Evolutionary conservation across 2,888 invertebrate genomes (phyloP).

Genomic region (Drosophila pseudotakahashii): DNA sequence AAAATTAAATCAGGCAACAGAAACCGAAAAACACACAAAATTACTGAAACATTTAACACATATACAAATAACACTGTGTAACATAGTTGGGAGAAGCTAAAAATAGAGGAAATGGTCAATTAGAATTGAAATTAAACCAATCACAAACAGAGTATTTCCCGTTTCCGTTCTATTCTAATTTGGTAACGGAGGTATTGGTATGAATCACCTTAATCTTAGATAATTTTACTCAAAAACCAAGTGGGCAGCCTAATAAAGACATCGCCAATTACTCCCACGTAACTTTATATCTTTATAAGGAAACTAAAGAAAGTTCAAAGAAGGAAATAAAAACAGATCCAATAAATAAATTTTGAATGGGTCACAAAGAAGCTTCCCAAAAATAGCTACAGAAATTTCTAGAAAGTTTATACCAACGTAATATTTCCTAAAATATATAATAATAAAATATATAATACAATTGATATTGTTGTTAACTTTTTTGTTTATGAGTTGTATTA

Average conservation of each 20-base stretch:
- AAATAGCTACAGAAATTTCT: no score
- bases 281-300: neutral
- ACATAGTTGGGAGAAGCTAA: neutral
- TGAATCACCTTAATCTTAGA: constrained; percentile 1
- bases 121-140: neutral
- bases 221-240: neutral
- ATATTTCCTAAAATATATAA: no score
- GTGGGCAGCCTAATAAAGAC: neutral
- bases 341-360: neutral
- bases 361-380: neutral
- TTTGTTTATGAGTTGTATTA: no score
- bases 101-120: constrained; percentile 1
- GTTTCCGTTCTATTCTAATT: neutral
- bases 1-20: constrained; percentile 42
- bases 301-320: neutral
- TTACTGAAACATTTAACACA: constrained; percentile 28
- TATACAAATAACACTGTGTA: constrained; percentile 20
- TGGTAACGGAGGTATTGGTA: neutral
- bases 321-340: neutral
- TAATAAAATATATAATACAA: no score
- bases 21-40: constrained; percentile 21
- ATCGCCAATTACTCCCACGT: constrained; percentile 1
- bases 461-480: no score
- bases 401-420: no score
- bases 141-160: neutral